Conservation (phyloP, 2,113 vertebrate genomes). For the Peromyscus maniculatus region DNA sequence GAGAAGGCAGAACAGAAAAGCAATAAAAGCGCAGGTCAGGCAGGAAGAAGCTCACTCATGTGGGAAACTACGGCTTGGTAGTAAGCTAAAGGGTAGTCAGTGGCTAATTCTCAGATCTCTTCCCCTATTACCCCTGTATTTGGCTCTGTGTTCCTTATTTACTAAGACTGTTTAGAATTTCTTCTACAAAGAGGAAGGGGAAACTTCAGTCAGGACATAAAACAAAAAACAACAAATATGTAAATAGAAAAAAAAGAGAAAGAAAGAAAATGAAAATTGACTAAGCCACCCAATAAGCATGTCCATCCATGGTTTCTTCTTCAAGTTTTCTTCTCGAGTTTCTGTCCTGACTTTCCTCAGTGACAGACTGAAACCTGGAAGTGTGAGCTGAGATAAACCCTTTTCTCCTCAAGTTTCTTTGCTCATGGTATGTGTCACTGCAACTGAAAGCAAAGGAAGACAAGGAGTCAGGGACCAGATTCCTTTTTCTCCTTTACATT, state of each 20-base stretch:
- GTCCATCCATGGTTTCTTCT: neutral
- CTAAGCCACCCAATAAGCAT: neutral
- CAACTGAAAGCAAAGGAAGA: neutral
- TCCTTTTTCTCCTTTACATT: neutral
- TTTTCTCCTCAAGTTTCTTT: neutral
- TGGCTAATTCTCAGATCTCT: too few species aligned
- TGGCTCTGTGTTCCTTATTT: too few species aligned
- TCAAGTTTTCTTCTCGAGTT: neutral
- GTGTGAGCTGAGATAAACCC: neutral
- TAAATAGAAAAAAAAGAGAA: neutral
- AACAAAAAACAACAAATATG: neutral
- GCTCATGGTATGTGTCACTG: neutral
- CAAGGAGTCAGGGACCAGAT: accelerated
- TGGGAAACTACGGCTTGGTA: too few species aligned
- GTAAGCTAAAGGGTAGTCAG: too few species aligned
- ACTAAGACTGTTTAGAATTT: too few species aligned
- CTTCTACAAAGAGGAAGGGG: neutral
- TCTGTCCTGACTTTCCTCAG: neutral
- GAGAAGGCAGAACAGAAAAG: too few species aligned
- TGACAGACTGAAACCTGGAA: too few species aligned
- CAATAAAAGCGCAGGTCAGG: too few species aligned
- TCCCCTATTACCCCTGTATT: too few species aligned
- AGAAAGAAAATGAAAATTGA: neutral
- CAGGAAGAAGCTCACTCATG: too few species aligned
- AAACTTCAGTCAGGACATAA: neutral